Evolutionary conservation across 2,888 invertebrate species (phyloP), one percentile per base, ranked within the genome.

Genomic region (Ornithoptera alexandrae): DNA sequence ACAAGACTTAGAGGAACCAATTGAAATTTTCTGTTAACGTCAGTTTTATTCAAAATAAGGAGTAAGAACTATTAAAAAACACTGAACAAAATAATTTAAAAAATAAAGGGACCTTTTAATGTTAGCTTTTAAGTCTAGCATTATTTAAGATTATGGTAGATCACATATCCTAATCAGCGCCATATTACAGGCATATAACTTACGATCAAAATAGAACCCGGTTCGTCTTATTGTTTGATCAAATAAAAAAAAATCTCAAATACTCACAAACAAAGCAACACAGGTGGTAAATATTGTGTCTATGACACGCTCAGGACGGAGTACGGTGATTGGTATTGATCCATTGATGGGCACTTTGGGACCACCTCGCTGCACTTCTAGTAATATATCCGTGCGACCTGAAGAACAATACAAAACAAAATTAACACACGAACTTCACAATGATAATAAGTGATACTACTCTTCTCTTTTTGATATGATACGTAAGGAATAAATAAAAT

Each of bases 221-320:
- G 39, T 8, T 39, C 39, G 39, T 39, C 39, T 39, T 39, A 39
- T 39, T 10, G 10, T 39, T 10, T 10, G 1, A 10, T 39, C 8
- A 10, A 10, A 39, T 39, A 39, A 39, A 39, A 39, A 39, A 39
- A 39, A 39, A 39, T 60, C 36, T 60, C 8, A 17, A 20, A 17
- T 71, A 75, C 90, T 89, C 68, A 96, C 95, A 63, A 98, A 93
- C 62, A 94, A 88, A 2, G 95, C 95, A 7, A 98, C 96, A 71
- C 96, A 96, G 59, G 92, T 93, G 0, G 95, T 95, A 81, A 98
- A 98, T 7, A 96, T 85, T 17, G 89, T 93, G 86, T 97, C 97
- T 58, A 97, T 94, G 50, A 94, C 76, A 30, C 96, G 92, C 67
- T 94, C 87, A 56, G 94, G 93, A 0, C 96, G 89, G 69, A 94